Conservation (phyloP, 2,113 vertebrate genomes). For the Cyphomyrus plagiostoma region DNA sequence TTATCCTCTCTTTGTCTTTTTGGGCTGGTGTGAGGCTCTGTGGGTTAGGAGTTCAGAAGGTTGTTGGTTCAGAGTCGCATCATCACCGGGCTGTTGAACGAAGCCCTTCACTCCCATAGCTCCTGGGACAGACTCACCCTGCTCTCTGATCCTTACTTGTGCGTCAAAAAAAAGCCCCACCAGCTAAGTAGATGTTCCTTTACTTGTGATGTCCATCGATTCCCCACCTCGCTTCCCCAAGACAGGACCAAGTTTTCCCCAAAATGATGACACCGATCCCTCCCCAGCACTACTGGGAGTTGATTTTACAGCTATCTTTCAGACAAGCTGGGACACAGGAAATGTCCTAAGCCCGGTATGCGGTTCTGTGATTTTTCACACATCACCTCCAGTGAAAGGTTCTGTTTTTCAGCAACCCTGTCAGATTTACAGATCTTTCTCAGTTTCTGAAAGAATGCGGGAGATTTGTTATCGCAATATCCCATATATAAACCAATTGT, state of each 20-base stretch:
- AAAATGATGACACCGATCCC: background rate
- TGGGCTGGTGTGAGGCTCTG: background rate
- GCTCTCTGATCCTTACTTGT: background rate
- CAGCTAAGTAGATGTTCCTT: background rate
- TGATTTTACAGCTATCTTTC: background rate
- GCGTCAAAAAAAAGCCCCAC: background rate
- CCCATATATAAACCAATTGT: conserved; percentile 4
- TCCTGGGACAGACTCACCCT: background rate
- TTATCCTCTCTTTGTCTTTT: background rate
- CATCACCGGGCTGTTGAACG: background rate
- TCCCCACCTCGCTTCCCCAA: background rate
- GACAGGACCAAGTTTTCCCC: background rate
- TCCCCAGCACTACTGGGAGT: background rate
- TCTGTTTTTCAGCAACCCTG: background rate
- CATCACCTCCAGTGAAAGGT: background rate
- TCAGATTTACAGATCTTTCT: background rate
- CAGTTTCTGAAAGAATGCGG: background rate
- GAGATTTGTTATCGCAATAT: background rate
- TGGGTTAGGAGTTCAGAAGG: background rate
- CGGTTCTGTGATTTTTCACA: background rate
- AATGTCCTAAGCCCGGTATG: background rate
- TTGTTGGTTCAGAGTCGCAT: background rate
- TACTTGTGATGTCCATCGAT: background rate
- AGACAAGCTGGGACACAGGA: background rate
- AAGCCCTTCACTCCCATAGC: background rate